phyloP scores from a whole-genome alignment of 2,888 invertebrate genomes.

The Protonemura montana region DNA sequence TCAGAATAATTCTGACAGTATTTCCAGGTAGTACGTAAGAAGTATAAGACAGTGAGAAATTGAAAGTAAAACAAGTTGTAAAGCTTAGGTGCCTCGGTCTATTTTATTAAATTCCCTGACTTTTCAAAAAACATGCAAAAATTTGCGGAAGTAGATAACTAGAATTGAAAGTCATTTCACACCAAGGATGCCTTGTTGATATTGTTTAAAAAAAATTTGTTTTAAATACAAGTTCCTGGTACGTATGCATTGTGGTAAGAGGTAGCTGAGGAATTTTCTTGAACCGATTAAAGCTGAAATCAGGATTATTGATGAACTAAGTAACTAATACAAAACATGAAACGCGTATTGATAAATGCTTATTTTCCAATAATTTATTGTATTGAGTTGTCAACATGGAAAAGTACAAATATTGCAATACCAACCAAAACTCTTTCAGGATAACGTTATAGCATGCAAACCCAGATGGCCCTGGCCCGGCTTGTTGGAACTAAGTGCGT shows the following conservation, averaged over 20 bases:
- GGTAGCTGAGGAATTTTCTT: neutral
- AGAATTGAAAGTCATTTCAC: slow-evolving; percentile 48
- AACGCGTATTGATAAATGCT: slow-evolving; percentile 49
- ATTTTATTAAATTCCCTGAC: slow-evolving; percentile 48
- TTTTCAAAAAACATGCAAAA: slow-evolving; percentile 43
- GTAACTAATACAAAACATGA: slow-evolving; percentile 26
- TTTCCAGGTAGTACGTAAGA: slow-evolving; percentile 48
- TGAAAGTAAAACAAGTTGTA: slow-evolving; percentile 46
- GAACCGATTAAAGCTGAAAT: neutral
- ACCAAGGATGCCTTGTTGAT: slow-evolving; percentile 49
- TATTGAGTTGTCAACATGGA: slow-evolving; percentile 68
- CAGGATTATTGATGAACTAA: neutral
- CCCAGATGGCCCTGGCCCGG: neutral
- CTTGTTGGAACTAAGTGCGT: slow-evolving; percentile 4
- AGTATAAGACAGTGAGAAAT: slow-evolving; percentile 49
- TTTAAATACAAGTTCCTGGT: neutral
- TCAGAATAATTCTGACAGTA: slow-evolving; percentile 49
- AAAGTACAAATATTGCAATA: slow-evolving; percentile 71
- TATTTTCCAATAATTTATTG: slow-evolving; percentile 64
- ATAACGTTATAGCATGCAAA: slow-evolving; percentile 32
- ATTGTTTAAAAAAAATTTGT: slow-evolving; percentile 5
- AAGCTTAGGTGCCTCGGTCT: slow-evolving; percentile 49
- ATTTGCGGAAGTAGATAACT: neutral
- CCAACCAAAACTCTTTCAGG: slow-evolving; percentile 56
- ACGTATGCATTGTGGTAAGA: neutral